Conservation (phyloP, 35 echinoderm and acorn worm species). For the Heliocidaris erythrogramma region DNA sequence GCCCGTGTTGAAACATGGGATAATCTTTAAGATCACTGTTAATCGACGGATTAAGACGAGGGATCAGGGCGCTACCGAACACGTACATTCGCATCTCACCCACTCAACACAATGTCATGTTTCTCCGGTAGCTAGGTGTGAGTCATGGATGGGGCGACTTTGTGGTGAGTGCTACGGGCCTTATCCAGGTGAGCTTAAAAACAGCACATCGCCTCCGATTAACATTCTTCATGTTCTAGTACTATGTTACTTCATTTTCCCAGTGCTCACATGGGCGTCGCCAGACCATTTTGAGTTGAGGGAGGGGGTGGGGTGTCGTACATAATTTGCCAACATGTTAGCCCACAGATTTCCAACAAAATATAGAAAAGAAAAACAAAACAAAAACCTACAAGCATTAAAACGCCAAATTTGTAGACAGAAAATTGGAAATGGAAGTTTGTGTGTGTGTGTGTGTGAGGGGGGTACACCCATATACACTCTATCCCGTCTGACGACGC, state of each 20-base stretch:
- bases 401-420: too few species aligned
- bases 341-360: too few species aligned
- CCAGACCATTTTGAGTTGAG: too few species aligned
- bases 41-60: not conserved
- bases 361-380: too few species aligned
- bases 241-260: not conserved
- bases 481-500: too few species aligned
- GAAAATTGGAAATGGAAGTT: too few species aligned
- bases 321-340: too few species aligned
- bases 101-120: not conserved
- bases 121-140: not conserved
- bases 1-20: not conserved
- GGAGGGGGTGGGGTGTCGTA: too few species aligned
- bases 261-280: too few species aligned
- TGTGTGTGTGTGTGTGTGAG: too few species aligned
- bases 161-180: not conserved
- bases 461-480: too few species aligned
- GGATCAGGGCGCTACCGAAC: not conserved
- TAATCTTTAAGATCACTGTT: constrained; percentile 12
- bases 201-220: not conserved
- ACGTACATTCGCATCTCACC: not conserved
- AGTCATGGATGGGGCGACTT: not conserved
- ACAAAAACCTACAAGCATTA: too few species aligned
- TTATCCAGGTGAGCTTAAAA: not conserved
- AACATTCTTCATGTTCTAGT: not conserved